Evolutionary conservation across 2,113 vertebrate species (phyloP).

Genomic region (Lampris incognitus): DNA sequence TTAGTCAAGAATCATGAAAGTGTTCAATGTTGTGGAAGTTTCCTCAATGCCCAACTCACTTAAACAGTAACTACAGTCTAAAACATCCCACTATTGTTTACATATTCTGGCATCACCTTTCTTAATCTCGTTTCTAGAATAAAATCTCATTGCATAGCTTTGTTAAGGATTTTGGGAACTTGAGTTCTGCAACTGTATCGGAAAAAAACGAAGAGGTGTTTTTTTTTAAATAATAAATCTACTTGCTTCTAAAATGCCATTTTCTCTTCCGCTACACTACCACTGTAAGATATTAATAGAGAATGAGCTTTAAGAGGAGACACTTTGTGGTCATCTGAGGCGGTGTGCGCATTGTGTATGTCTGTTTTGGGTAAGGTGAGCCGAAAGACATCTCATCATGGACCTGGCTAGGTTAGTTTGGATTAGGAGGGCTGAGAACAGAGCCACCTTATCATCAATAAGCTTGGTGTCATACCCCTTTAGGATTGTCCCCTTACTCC

Average conservation of each 20-base stretch:
- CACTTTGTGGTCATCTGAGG: not conserved
- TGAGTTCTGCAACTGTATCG: too few relatives aligned
- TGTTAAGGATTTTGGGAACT: too few relatives aligned
- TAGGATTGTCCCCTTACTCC: slow-evolving; percentile 82
- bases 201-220: too few relatives aligned
- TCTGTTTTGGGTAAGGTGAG: slow-evolving; percentile 5
- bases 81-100: too few relatives aligned
- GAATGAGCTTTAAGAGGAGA: not conserved
- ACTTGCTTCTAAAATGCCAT: not conserved
- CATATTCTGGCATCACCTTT: too few relatives aligned
- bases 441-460: not conserved
- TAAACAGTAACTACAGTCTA: too few relatives aligned
- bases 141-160: too few relatives aligned
- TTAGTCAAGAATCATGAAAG: too few relatives aligned
- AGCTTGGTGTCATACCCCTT: slow-evolving; percentile 59
- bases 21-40: too few relatives aligned
- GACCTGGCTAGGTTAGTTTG: not conserved
- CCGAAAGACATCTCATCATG: slow-evolving; percentile 26
- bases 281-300: not conserved
- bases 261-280: not conserved
- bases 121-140: too few relatives aligned
- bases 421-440: slow-evolving; percentile 3
- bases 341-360: not conserved
- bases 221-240: too few relatives aligned
- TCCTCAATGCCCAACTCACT: too few relatives aligned